Evolutionary conservation across 2,888 invertebrate species (phyloP), one percentile per base, ranked within the genome.

Genomic region (Acrocera orbiculus): DNA sequence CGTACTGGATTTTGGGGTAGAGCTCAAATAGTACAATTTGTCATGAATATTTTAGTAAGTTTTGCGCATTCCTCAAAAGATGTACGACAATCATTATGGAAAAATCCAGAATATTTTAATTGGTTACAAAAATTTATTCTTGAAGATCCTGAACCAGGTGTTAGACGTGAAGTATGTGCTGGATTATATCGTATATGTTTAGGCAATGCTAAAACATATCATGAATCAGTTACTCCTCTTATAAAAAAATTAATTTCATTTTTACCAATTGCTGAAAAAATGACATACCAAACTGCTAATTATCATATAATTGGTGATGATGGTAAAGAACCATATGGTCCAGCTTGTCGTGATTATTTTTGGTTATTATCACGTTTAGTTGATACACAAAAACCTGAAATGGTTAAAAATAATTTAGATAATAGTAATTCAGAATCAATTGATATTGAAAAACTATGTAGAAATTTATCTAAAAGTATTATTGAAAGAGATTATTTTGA

Each of bases 311-410:
- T 67, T 19, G 53, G 69, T 0, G 78, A 80, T 47, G 80, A 81
- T 53, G 83, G 83, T n/a, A 87, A 92, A 52, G 90, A 90, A 51
- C 86, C 89, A 0, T 90, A 87, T 52, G 92, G 90, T 0, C 89
- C 90, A 2, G 90, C 90, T 2, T 92, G 90, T 52, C 65, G 89
- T 6, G 92, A 93, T 54, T 93, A 89, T 58, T 92, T 92, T 57
- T 90, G 90, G 89, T 65, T 92, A 4, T 69, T 89, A 10, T 85
- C 89, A 42, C 69, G 89, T 20, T 66, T 92, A 13, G 80, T 92
- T 2, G 92, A 92, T 48, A 82, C 82, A 3, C 53, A 87, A 17
- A 79, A 82, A 0, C 76, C 77, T 36, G 83, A 83, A 40, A 70
- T 78, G 46, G 71, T 85, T 17, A 77, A 77, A 56, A 68, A 67